phyloP scores from a whole-genome alignment of 1,140 invertebrate genomes.

The Apis cerana region DNA sequence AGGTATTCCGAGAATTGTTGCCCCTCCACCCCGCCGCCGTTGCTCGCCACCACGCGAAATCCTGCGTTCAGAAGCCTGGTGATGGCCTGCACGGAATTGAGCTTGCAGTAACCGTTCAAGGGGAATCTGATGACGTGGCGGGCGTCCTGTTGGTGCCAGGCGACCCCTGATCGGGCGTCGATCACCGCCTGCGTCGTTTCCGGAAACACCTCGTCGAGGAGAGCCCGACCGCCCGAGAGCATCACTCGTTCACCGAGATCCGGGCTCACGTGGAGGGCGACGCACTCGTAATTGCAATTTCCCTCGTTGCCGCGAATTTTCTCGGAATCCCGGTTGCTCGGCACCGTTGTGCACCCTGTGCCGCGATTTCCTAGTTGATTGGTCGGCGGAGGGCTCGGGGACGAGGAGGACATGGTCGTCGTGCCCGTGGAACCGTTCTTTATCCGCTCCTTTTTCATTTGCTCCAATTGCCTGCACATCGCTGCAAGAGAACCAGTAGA shows the following conservation, averaged over 20 bases:
- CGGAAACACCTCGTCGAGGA: constrained; percentile 93
- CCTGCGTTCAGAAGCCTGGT: constrained; percentile 92
- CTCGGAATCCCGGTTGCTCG: constrained; percentile 66
- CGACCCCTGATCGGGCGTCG: constrained; percentile 89
- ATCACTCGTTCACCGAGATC: constrained; percentile 94
- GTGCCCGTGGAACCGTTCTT: constrained; percentile 80
- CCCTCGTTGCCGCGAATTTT: constrained; percentile 60
- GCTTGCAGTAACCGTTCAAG: constrained; percentile 95
- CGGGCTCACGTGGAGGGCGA: constrained; percentile 93
- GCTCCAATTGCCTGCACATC: constrained; percentile 89
- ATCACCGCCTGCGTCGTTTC: constrained; percentile 92
- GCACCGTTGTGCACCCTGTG: constrained; percentile 47
- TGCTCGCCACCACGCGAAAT: constrained; percentile 91
- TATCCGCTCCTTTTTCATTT: constrained; percentile 87
- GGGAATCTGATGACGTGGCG: constrained; percentile 94
- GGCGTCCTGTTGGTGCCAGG: constrained; percentile 92
- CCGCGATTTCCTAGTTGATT: constrained; percentile 59
- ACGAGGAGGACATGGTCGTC: constrained; percentile 61
- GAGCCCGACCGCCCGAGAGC: constrained; percentile 89
- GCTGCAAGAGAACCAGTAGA: constrained; percentile 77
- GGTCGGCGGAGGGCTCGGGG: constrained; percentile 69
- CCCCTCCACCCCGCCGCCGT: constrained; percentile 93
- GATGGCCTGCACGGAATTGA: constrained; percentile 95
- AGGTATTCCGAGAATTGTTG: constrained; percentile 97
- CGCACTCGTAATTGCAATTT: constrained; percentile 88